Percentiles rank a stretch among this genome's conserved stretches.
phyloP scores from a whole-genome alignment of 1,140 invertebrate species.

The Calliopsis andreniformis region DNA sequence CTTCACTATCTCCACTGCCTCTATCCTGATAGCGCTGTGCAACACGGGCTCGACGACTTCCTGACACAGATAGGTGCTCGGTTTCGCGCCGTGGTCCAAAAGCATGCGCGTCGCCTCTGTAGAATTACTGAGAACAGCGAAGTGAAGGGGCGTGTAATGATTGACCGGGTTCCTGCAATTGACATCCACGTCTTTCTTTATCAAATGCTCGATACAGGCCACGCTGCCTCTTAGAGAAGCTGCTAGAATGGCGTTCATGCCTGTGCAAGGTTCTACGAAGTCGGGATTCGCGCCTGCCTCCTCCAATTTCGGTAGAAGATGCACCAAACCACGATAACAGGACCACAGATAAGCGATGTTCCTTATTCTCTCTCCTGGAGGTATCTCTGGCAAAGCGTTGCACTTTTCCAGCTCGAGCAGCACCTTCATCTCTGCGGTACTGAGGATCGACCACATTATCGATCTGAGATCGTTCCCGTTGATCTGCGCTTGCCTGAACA shows the following conservation, averaged over 20 bases:
- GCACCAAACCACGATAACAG: slow-evolving; percentile 72
- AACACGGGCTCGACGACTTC: slow-evolving; percentile 80
- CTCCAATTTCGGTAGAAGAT: slow-evolving; percentile 72
- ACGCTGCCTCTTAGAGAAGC: slow-evolving; percentile 72
- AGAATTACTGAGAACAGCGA: slow-evolving; percentile 83
- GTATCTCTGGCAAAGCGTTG: slow-evolving; percentile 43
- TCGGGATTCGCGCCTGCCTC: slow-evolving; percentile 64
- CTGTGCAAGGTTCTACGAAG: slow-evolving; percentile 73
- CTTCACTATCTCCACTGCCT: slow-evolving; percentile 82
- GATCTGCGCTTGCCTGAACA: slow-evolving; percentile 73
- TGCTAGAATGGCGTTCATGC: slow-evolving; percentile 73
- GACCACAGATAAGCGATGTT: slow-evolving; percentile 76
- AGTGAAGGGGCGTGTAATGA: slow-evolving; percentile 83
- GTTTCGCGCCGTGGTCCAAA: slow-evolving; percentile 80
- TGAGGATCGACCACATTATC: slow-evolving; percentile 76
- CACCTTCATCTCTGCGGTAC: slow-evolving; percentile 74
- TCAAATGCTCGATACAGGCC: slow-evolving; percentile 74
- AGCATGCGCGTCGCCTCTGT: slow-evolving; percentile 80
- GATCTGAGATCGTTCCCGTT: slow-evolving; percentile 78
- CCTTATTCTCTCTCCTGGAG: slow-evolving; percentile 55
- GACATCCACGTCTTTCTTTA: slow-evolving; percentile 71
- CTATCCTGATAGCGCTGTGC: slow-evolving; percentile 83
- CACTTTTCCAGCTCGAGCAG: slow-evolving; percentile 78
- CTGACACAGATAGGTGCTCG: slow-evolving; percentile 54
- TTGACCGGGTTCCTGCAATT: slow-evolving; percentile 77